phyloP scores from a whole-genome alignment of 2,888 invertebrate genomes.

The Crepidodera aurea region DNA sequence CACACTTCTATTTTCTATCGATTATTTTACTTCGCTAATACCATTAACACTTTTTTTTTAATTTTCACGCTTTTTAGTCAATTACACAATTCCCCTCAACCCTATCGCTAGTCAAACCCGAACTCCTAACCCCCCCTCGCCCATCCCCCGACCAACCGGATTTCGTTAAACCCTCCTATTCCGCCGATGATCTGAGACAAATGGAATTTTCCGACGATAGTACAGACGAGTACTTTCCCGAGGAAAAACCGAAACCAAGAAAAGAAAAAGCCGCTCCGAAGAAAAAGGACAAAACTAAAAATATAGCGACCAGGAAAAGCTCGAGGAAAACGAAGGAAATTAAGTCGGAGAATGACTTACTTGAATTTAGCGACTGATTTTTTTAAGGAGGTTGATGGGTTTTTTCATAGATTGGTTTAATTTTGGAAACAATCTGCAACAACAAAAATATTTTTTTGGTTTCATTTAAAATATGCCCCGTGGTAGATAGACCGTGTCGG shows the following conservation, averaged over 20 bases:
- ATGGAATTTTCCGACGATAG: constrained; percentile 46
- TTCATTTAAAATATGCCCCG: too few relatives aligned
- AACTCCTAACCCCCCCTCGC: constrained; percentile 36
- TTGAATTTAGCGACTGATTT: constrained; percentile 48
- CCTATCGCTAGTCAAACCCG: constrained; percentile 49
- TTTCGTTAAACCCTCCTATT: constrained; percentile 40
- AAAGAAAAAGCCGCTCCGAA: constrained; percentile 46
- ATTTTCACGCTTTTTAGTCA: constrained; percentile 51
- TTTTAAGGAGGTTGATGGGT: not conserved
- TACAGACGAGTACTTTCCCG: constrained; percentile 9
- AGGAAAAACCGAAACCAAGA: constrained; percentile 9
- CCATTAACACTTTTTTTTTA: constrained; percentile 64
- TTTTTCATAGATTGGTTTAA: not conserved
- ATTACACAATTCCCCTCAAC: constrained; percentile 57
- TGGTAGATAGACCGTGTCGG: too few relatives aligned
- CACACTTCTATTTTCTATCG: constrained; percentile 7
- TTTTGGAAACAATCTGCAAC: not conserved
- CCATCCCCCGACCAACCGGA: constrained; percentile 41
- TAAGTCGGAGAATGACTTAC: constrained; percentile 46
- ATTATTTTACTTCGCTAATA: constrained; percentile 28
- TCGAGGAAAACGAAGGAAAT: constrained; percentile 45
- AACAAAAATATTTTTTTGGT: too few relatives aligned
- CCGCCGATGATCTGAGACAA: constrained; percentile 29
- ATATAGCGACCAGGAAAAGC: constrained; percentile 48
- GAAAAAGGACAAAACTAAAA: constrained; percentile 38